Evolutionary conservation across 2,113 vertebrate genomes (phyloP), one percentile per base, ranked within the genome.

Genomic region (Psophia crepitans): DNA sequence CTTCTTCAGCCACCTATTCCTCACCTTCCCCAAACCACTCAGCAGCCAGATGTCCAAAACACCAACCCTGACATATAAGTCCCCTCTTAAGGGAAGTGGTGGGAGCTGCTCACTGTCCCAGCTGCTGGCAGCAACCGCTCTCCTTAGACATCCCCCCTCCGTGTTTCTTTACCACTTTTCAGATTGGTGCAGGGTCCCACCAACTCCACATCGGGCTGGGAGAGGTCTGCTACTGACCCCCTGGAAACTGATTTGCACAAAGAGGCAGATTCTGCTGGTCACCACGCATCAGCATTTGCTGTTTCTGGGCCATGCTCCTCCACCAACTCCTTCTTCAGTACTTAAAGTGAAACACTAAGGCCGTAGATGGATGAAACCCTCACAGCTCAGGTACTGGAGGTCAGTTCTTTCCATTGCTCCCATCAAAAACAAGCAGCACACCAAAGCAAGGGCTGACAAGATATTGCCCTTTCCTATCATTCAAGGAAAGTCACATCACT

Each of bases 221-320:
- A 86, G 84, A 49, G 61, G 54, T 63, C 39, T 48, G 60, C 57
- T n/a, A 84, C 54, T 14, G 35, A n/a, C 16, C 37, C 58, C 30
- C 35, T 30, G 24, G 65, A 60, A 28, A 43, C 7, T 18, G 60
- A 7, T 3, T 20, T 26, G 66, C 41, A 65, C n/a, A 30, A 35
- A 61, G 1, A 76, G 20, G 56, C 30, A 37, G 44, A 2, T 48
- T 53, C 84, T 94, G 30, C 27, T 69, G 33, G 30, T 39, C 30
- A 8, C 11, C 2, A 5, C 5, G 8, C 53, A 13, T 4, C 43
- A 39, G 49, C n/a, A 24, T 4, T 9, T 10, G 12, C 2, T 0
- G 15, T n/a, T 61, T 32, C 60, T 9, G 19, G 28, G 46, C 9
- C 20, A 16, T 46, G 51, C 41, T 56, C 23, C 56, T 49, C 53